A percentile compares a stretch with the other conserved stretches of the same genome.
phyloP scores from a whole-genome alignment of 2,888 invertebrate species.

The Calliphora vomitoria region DNA sequence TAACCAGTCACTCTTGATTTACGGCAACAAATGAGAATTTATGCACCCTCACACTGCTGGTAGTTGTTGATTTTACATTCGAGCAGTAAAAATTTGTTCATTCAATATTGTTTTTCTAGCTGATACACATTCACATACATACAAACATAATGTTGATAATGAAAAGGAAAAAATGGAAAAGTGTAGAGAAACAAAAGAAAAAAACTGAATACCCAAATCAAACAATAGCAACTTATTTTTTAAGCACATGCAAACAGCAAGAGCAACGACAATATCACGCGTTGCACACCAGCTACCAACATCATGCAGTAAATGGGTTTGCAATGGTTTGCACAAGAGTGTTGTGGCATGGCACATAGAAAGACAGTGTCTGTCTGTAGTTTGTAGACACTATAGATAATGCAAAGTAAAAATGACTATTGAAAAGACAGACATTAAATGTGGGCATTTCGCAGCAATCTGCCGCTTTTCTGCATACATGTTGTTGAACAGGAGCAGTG shows the following conservation, averaged over 20 bases:
- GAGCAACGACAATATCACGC: background rate
- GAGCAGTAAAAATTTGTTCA: slow-evolving; percentile 2
- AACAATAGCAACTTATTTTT: slow-evolving; percentile 35
- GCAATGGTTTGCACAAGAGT: background rate
- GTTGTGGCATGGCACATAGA: background rate
- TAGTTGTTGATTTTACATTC: background rate
- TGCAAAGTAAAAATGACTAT: too few relatives aligned
- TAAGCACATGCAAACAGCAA: background rate
- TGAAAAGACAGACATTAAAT: too few relatives aligned
- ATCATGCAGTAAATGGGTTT: background rate
- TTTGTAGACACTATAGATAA: slow-evolving; percentile 6
- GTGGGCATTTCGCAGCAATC: too few relatives aligned
- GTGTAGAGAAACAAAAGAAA: background rate
- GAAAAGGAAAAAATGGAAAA: slow-evolving; percentile 5
- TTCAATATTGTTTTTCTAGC: slow-evolving; percentile 20
- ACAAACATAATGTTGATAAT: background rate
- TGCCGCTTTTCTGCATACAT: too few relatives aligned
- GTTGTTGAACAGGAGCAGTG: too few relatives aligned
- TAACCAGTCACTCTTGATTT: slow-evolving; percentile 16
- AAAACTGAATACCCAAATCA: slow-evolving; percentile 20
- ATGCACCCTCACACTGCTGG: slow-evolving; percentile 27
- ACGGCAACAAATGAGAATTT: slow-evolving; percentile 44
- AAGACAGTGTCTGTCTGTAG: slow-evolving; percentile 34
- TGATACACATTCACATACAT: background rate
- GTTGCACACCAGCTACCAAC: background rate